Evolutionary conservation across 2,888 invertebrate species (phyloP), one percentile per base, ranked within the genome.

Genomic region (Acrobasis suavella): DNA sequence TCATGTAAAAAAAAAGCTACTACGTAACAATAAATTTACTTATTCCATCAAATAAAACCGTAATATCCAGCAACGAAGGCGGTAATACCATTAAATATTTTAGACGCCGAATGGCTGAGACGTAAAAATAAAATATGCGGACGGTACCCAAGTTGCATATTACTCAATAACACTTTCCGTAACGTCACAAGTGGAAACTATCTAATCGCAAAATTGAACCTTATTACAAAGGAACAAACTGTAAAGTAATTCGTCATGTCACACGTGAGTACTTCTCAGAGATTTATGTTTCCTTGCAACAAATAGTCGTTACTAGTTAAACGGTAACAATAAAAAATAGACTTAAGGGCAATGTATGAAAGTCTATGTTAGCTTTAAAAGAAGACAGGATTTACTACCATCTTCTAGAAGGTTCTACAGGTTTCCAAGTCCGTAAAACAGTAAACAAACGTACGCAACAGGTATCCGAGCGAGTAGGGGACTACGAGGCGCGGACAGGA

Each of bases 361-460:
- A 62, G 68, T 67, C 56, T 15, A 61, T 58, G 65, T 62, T 72
- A 3, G 46, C 39, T 59, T 64, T 63, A 14, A 32, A 5, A 9
- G 7, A 9, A 2, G 1, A 14, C 9, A 37, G 15, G 49, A 39
- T 49, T 58, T 68, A 67, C 56, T 64, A 32, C 63, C 63, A 50
- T 66, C 68, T 76, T 83, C 83, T 76, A 78, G 86, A 83, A 74
- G 54, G 65, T 77, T 82, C 77, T 67, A 73, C 68, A 68, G 71
- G 76, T 78, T 79, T 77, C 74, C 72, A 62, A 66, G 72, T 71
- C 76, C 72, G 77, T 71, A 72, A 71, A 72, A 76, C 78, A 74
- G 83, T 87, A 85, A 86, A 86, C 81, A 87, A 83, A 85, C 76
- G 73, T 67, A 76, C 73, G 83, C 84, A 87, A 88, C 83, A 83